Evolutionary conservation across 2,797 vertebrate genomes (phyloP).

Genomic region (Falco novaeseelandiae): DNA sequence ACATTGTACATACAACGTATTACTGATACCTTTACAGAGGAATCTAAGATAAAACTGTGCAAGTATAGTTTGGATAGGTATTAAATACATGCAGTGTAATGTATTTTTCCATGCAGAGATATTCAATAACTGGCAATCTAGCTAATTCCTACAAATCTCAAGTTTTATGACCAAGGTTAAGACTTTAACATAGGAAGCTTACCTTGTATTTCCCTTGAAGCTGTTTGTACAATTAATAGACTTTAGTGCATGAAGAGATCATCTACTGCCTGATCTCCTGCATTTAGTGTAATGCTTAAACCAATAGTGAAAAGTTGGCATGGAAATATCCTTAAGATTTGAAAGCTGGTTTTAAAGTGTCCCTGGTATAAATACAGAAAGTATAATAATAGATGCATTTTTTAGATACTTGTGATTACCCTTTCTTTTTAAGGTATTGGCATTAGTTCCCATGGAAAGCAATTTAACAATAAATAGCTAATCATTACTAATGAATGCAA

Average conservation of each 20-base stretch:
- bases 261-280: background rate
- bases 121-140: background rate
- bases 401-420: background rate
- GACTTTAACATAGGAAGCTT: background rate
- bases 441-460: background rate
- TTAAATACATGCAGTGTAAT: background rate
- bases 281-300: background rate
- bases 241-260: background rate
- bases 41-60: background rate
- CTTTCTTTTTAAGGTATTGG: conserved; percentile 4
- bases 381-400: conserved; percentile 9
- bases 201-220: background rate
- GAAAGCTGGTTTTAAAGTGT: background rate
- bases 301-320: background rate
- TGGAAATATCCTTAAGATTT: background rate
- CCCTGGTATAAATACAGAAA: background rate
- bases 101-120: background rate
- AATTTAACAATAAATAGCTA: conserved; percentile 47
- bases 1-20: background rate
- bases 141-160: background rate
- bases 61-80: background rate
- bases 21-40: background rate
- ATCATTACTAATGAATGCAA: conserved; percentile 46
- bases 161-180: background rate
- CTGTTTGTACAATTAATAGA: background rate